A percentile compares a stretch with the other conserved stretches of the same genome.
Conservation (phyloP, 2,113 vertebrate species). For the Holacanthus passer region DNA sequence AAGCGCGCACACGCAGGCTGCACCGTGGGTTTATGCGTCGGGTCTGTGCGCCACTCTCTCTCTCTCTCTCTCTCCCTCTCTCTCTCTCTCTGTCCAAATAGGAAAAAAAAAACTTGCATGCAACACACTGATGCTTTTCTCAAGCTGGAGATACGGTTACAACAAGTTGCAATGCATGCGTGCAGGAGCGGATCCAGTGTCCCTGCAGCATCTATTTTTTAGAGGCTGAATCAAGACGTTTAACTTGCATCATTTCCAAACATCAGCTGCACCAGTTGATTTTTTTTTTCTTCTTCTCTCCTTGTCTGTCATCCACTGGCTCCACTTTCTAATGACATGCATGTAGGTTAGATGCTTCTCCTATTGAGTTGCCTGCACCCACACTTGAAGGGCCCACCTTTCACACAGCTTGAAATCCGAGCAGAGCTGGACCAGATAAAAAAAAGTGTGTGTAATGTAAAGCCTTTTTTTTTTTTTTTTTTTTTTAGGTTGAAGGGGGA, state of each 20-base stretch:
- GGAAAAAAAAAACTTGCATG: conserved; percentile 48
- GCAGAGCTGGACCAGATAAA: conserved; percentile 76
- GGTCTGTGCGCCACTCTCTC: conserved; percentile 36
- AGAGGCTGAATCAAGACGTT: conserved; percentile 65
- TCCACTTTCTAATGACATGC: conserved; percentile 92
- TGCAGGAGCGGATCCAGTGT: conserved; percentile 75
- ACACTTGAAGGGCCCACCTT: conserved; percentile 90
- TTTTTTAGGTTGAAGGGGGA: conserved; percentile 59
- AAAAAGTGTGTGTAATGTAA: conserved; percentile 92
- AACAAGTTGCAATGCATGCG: conserved; percentile 65
- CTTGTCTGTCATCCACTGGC: conserved; percentile 83
- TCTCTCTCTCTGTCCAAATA: not conserved
- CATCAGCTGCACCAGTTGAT: conserved; percentile 67
- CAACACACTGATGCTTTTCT: conserved; percentile 2
- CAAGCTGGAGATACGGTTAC: conserved; percentile 44
- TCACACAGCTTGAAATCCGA: conserved; percentile 91
- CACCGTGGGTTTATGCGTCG: conserved; percentile 14
- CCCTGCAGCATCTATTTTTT: conserved; percentile 81
- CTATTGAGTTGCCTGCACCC: conserved; percentile 73
- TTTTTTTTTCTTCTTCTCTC: conserved; percentile 70
- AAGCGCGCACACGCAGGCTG: conserved; percentile 42
- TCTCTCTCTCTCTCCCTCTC: not conserved
- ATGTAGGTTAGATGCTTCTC: conserved; percentile 92
- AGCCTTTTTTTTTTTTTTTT: conserved; percentile 82
- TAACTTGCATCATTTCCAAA: conserved; percentile 34